phyloP scores from a whole-genome alignment of 1,140 invertebrate genomes.

The Panagrolaimus sp. region DNA sequence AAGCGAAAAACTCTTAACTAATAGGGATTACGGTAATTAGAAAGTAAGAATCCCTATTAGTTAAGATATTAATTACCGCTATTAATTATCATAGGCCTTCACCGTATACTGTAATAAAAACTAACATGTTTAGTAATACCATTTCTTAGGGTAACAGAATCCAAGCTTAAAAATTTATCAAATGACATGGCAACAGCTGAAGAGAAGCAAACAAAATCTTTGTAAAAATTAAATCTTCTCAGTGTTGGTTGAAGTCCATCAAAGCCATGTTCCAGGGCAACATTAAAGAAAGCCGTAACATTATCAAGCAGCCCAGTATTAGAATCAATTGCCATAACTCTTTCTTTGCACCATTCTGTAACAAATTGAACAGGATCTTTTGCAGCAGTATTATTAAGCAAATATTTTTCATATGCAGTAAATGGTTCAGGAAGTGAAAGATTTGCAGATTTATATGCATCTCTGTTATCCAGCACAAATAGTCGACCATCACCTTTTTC shows the following conservation, averaged over 20 bases:
- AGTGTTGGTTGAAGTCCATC: not conserved
- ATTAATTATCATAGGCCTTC: too few species aligned
- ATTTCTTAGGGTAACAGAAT: not conserved
- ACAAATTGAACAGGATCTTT: not conserved
- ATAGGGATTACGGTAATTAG: too few species aligned
- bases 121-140: not conserved
- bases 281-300: not conserved
- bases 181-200: not conserved
- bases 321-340: not conserved
- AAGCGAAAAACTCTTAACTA: too few species aligned
- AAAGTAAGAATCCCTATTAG: too few species aligned
- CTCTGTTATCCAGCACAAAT: not conserved
- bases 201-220: not conserved
- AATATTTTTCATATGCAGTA: not conserved
- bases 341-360: not conserved
- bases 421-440: not conserved
- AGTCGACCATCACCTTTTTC: not conserved
- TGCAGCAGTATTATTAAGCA: not conserved
- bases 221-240: not conserved
- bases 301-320: slow-evolving; percentile 1
- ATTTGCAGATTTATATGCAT: too few species aligned
- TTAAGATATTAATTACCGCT: too few species aligned
- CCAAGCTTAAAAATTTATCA: not conserved
- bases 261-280: not conserved
- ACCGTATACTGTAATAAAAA: too few species aligned